These are phyloP conservation scores for Acomys russatus DNA, from an alignment of 2,797 vertebrate genomes.

Conservation along the genomic window DNA sequence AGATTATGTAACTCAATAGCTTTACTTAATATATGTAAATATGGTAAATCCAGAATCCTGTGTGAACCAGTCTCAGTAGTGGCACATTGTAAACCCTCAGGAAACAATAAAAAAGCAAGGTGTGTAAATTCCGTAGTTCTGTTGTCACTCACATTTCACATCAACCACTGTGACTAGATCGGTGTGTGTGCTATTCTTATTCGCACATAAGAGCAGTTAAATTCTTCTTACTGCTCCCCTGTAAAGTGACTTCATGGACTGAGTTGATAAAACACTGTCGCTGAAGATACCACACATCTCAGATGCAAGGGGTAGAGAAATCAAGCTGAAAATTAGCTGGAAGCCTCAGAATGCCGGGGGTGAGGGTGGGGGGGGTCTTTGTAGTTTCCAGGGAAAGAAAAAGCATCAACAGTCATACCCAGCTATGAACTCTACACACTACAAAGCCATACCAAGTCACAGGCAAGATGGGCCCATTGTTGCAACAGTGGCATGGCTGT, in stretches of 20 bases:
- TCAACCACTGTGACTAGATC: neutral
- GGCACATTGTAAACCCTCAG: conserved; percentile 24
- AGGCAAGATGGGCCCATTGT: neutral
- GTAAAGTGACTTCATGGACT: neutral
- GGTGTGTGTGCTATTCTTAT: neutral
- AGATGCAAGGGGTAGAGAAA: neutral
- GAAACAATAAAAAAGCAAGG: conserved; percentile 30
- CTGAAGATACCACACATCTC: neutral
- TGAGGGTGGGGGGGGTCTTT: neutral
- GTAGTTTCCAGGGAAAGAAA: neutral
- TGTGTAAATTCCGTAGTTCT: neutral
- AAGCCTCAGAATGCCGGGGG: neutral
- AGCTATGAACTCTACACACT: neutral
- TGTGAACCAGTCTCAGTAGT: conserved; percentile 40
- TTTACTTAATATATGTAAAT: conserved; percentile 47
- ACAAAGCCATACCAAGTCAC: neutral
- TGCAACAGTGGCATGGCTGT: neutral
- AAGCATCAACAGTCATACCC: neutral
- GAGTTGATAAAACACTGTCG: neutral
- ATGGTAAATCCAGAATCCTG: conserved; percentile 36
- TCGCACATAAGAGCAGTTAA: neutral
- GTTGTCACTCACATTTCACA: conserved; percentile 49
- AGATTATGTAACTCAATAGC: conserved; percentile 12
- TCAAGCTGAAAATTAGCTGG: neutral
- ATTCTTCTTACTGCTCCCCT: neutral